Evolutionary conservation across 2,113 vertebrate species (phyloP).

Genomic region (Gorsachius goisagi): DNA sequence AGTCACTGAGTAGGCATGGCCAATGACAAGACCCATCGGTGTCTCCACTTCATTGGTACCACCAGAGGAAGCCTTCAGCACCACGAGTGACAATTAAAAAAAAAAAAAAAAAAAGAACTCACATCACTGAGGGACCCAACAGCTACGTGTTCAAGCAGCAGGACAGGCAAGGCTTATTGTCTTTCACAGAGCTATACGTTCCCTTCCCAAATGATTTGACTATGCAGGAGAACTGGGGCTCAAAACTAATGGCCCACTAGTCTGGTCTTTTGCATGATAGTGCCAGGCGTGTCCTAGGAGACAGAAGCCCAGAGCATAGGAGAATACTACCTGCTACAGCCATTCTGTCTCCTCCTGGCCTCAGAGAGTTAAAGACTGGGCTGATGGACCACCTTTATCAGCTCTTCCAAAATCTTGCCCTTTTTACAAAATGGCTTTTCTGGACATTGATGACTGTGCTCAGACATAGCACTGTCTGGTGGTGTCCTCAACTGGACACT

Average conservation of each 20-base stretch:
- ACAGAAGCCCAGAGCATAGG: background rate
- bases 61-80: conserved; percentile 63
- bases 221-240: background rate
- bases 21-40: conserved; percentile 82
- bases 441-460: background rate
- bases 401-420: background rate
- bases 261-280: background rate
- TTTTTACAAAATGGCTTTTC: background rate
- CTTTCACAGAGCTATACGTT: fast-evolving
- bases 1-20: conserved; percentile 91
- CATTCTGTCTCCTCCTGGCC: background rate
- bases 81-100: background rate
- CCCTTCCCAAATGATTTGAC: background rate
- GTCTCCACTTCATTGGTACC: conserved; percentile 76
- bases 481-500: background rate
- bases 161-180: background rate
- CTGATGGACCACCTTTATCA: background rate
- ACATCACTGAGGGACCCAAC: fast-evolving
- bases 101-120: background rate
- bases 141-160: background rate
- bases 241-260: background rate
- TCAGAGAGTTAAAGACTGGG: background rate
- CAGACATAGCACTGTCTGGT: background rate
- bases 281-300: background rate
- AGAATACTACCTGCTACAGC: background rate